These are phyloP conservation scores for Crotalus tigris DNA, from an alignment of 2,113 vertebrate genomes.

Conservation along the genomic window DNA sequence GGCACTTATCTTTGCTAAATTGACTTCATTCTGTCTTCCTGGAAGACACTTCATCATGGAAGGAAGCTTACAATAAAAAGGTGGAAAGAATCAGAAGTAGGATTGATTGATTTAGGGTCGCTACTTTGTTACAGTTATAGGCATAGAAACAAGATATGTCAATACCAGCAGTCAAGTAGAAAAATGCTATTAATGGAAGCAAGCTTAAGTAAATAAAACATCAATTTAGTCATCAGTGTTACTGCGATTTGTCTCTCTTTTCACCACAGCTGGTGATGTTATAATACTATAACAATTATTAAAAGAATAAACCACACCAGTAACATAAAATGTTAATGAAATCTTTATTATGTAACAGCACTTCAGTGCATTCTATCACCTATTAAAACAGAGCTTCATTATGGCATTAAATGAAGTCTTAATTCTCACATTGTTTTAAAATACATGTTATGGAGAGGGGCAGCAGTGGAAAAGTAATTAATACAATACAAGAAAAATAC, in stretches of 20 bases:
- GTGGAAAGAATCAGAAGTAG: not conserved
- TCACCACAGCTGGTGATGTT: not conserved
- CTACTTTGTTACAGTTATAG: not conserved
- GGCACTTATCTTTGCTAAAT: not conserved
- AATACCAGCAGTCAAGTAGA: not conserved
- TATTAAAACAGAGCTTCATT: slow-evolving; percentile 47
- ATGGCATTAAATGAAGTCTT: slow-evolving; percentile 30
- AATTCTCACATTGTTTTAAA: slow-evolving; percentile 32
- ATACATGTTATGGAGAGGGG: slow-evolving; percentile 13
- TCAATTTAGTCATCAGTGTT: not conserved
- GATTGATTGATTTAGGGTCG: not conserved
- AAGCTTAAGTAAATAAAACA: not conserved
- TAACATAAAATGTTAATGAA: slow-evolving; percentile 38
- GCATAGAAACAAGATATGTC: not conserved
- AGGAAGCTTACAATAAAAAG: not conserved
- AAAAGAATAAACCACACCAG: slow-evolving; percentile 21
- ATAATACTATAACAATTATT: not conserved
- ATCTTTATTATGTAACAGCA: slow-evolving; percentile 59
- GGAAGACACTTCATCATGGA: not conserved
- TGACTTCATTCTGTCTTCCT: not conserved
- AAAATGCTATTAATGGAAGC: not conserved
- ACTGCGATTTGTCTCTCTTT: not conserved
- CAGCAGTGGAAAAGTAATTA: not conserved
- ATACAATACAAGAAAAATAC: slow-evolving; percentile 10
- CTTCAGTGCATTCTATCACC: slow-evolving; percentile 31